A percentile compares a stretch with the other conserved stretches of the same genome.
Evolutionary conservation across 2,113 vertebrate genomes (phyloP).

Genomic region (Perca flavescens): DNA sequence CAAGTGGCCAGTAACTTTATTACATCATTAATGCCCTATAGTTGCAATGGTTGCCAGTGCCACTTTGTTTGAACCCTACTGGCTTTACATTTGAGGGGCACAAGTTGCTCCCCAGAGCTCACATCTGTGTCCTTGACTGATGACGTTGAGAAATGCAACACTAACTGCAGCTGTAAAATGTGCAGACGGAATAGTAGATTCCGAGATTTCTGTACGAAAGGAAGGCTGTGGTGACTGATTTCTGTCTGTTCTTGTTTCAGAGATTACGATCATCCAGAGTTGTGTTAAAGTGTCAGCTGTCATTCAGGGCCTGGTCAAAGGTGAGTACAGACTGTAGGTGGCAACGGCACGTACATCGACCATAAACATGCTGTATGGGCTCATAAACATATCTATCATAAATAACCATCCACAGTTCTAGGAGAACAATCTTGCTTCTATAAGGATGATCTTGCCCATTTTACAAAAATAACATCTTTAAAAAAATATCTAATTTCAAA

Average conservation of each 20-base stretch:
- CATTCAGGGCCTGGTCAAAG: conserved; percentile 95
- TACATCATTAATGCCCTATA: background rate
- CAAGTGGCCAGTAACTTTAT: background rate
- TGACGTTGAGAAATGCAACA: background rate
- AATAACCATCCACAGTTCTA: background rate
- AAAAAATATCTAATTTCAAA: background rate
- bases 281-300: conserved; percentile 88
- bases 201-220: background rate
- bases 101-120: background rate
- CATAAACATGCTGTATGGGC: conserved; percentile 11
- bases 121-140: background rate
- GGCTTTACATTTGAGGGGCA: background rate
- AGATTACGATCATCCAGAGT: conserved; percentile 91
- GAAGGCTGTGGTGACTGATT: background rate
- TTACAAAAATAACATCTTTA: background rate
- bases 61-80: background rate
- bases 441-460: background rate
- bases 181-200: background rate
- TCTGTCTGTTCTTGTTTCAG: conserved; percentile 74
- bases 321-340: conserved; percentile 74
- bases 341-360: background rate
- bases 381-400: background rate
- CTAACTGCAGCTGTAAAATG: background rate
- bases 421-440: background rate
- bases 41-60: background rate